These are phyloP conservation scores for Drosophila lacteicornis DNA, from an alignment of 1,140 invertebrate genomes.

Conservation along the genomic window DNA sequence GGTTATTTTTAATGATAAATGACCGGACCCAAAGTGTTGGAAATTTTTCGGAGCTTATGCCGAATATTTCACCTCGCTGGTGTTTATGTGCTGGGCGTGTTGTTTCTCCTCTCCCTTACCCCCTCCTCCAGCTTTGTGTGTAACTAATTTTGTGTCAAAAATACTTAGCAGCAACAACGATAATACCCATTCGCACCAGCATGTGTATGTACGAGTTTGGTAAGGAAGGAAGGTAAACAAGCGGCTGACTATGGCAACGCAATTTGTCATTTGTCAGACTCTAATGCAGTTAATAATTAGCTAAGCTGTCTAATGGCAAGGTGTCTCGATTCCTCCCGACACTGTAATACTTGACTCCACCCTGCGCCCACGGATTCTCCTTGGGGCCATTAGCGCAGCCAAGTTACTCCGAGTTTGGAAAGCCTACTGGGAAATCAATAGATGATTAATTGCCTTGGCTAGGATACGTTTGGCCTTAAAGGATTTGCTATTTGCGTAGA, in stretches of 20 bases:
- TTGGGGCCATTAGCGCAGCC: slow-evolving; percentile 34
- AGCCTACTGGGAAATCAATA: slow-evolving; percentile 54
- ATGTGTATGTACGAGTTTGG: slow-evolving; percentile 5
- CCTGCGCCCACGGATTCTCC: not conserved
- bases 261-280: slow-evolving; percentile 79
- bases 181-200: slow-evolving; percentile 14
- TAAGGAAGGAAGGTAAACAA: slow-evolving; percentile 14
- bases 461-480: slow-evolving; percentile 28
- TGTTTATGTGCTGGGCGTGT: slow-evolving; percentile 64
- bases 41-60: slow-evolving; percentile 73
- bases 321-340: slow-evolving; percentile 41
- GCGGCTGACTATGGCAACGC: slow-evolving; percentile 40
- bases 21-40: slow-evolving; percentile 73
- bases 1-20: slow-evolving; percentile 82
- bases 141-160: slow-evolving; percentile 76
- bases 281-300: slow-evolving; percentile 81
- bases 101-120: not conserved
- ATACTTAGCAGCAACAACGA: slow-evolving; percentile 53
- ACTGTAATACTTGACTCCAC: slow-evolving; percentile 31
- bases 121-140: not conserved
- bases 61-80: slow-evolving; percentile 59
- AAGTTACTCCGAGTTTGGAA: slow-evolving; percentile 14
- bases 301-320: slow-evolving; percentile 46
- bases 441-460: slow-evolving; percentile 48
- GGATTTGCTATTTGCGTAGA: slow-evolving; percentile 42